Base-by-base conservation (phyloP, 2,888 invertebrate species). In the Caenorhabditis virilis region DNA sequence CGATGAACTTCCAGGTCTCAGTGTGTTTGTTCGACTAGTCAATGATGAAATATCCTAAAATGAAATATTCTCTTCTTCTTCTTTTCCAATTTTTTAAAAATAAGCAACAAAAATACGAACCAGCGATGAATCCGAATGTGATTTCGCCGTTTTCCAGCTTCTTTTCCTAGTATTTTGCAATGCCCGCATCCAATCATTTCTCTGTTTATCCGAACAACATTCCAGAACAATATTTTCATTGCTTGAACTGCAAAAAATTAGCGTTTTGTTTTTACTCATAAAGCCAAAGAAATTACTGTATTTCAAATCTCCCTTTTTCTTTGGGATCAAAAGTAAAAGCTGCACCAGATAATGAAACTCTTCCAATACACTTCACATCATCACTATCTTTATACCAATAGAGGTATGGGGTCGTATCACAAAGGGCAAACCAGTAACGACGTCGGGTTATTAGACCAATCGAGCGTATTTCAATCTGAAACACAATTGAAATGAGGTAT, bases 301-400 rank as follows among this genome's bases (percentile, higher is more conserved):
- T 77, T 33, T 78, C 79, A 60, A 80, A 80, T n/a, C 72, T 52
- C 11, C 78, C 78, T 38, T 69, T 71, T 42, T 80, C 77, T 22
- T 68, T 57, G 4, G 80, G 78, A 59, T 80, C 76, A 59, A 75
- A 79, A 0, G 77, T 78, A 48, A 80, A 79, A 3, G 80, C 80
- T 23, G 79, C 78, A 2, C 79, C 79, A 20, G 62, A 59, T 33
- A 80, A 55, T 15, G 69, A 57, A 16, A 80, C 61, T 26, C 78
- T 54, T 9, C 79, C 80, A 16, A 72, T 57, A 43, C 75, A 76
- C 39, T 72, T 67, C 7, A 79, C 69, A 57, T 80, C 80, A 22
- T 69, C 65, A 3, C 72, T 62, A 27, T 73, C 76, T 50, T 70
- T 60, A 48, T 65, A 80, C 79, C 79, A 80, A 45, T 80, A 80